Base-by-base conservation (phyloP, 2,888 invertebrate species). In the Sussaba pulchella region DNA sequence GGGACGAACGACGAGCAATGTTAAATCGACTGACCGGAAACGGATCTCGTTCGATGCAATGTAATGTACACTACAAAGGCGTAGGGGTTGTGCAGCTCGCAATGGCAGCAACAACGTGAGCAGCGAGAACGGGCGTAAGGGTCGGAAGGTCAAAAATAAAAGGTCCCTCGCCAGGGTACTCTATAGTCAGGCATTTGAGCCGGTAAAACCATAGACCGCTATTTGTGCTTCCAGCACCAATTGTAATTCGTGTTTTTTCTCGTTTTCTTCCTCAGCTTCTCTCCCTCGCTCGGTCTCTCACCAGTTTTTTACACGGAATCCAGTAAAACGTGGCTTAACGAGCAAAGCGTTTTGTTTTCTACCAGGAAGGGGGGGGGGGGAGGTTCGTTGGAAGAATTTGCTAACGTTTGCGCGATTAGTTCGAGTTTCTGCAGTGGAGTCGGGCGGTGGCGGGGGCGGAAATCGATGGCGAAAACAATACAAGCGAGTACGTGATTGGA, bases 281-380 rank as follows among this genome's bases (percentile, higher is more conserved):
- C 31, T 14, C 63, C 19, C 43, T 19, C 45, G 31, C 10, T 0
- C 14, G 9, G 52, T 41, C 36, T 31, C 45, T 21, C 66, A 36
- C 43, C 66, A 41, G 17, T 47, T 54, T 57, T 21, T 21, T 17
- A 17, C 43, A 24, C 41, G 36, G 73, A 36, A 73, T 69, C 52
- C 50, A 78, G 67, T 63, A 69, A 73, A 78, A 78, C 73, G 73
- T 63, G 36, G 67, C 67, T 73, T 73, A 78, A 78, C 78, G 78
- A 78, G 78, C 78, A 52, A 14, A 78, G 54, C 67, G 69, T 78
- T 78, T 78, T 78, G 78, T 78, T 69, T 54, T 14, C n/a, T 41
- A n/a, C n/a, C 52, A 41, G 39, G 36, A 52, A 17, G 10, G 21
- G 14, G 12, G 21, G 6, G 14, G 21, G n/a, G n/a, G n/a, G n/a